phyloP scores from a whole-genome alignment of 1,140 invertebrate species.

The Leptonema lineaticorne region DNA sequence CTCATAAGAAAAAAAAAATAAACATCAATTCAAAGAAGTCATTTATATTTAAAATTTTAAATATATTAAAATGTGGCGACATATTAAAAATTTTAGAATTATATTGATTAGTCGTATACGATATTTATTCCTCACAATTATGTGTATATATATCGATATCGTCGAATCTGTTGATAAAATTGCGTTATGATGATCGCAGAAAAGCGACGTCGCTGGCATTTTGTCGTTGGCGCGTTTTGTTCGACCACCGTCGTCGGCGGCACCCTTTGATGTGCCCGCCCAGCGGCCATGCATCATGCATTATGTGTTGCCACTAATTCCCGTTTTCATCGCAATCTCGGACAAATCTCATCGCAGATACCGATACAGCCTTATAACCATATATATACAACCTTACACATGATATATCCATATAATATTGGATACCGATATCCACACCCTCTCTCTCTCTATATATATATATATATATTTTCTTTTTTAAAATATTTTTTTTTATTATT shows the following conservation, averaged over 20 bases:
- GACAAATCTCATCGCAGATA: conserved; percentile 29
- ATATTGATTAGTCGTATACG: no score
- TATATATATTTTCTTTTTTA: no score
- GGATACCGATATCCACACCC: background rate
- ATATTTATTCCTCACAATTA: no score
- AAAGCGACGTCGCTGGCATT: background rate
- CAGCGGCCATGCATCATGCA: conserved; percentile 44
- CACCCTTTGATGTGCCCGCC: conserved; percentile 52
- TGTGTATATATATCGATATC: background rate
- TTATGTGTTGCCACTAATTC: conserved; percentile 42
- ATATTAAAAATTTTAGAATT: no score
- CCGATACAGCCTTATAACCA: background rate
- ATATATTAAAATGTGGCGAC: no score
- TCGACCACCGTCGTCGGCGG: conserved; percentile 45
- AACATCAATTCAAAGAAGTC: no score
- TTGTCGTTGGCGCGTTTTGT: background rate
- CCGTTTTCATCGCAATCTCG: conserved; percentile 42
- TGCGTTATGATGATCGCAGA: background rate
- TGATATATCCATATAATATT: background rate
- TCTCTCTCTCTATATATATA: no score
- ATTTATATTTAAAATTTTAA: no score
- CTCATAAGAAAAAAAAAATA: no score
- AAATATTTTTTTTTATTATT: background rate
- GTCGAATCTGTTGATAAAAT: background rate
- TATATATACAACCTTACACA: background rate